A percentile compares a stretch with the other conserved stretches of the same genome.
Evolutionary conservation across 2,888 invertebrate genomes (phyloP).

Genomic region (Fragum whitleyi): DNA sequence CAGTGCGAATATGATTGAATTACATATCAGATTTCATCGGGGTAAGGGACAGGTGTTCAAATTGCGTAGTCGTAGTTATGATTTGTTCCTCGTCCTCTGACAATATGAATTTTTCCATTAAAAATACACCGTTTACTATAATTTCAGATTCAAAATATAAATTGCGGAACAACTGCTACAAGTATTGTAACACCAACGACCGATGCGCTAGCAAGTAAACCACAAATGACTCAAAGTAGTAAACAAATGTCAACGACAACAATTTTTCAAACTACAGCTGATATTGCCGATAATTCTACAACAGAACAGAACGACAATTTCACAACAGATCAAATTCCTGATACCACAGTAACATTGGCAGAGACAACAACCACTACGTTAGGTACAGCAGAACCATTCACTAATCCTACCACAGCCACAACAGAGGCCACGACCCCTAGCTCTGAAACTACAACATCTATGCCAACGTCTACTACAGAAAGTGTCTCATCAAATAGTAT

Average conservation of each 20-base stretch:
- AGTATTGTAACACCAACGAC: neutral
- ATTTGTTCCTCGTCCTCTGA: too few species aligned
- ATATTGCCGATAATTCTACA: neutral
- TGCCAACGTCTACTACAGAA: neutral
- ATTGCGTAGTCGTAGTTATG: too few species aligned
- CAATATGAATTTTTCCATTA: too few species aligned
- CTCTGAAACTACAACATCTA: neutral
- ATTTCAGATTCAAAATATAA: neutral
- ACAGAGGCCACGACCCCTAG: neutral
- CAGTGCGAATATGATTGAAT: too few species aligned
- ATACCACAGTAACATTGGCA: neutral
- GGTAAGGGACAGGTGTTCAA: too few species aligned
- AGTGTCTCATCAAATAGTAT: neutral
- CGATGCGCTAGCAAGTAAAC: neutral
- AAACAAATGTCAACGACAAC: neutral
- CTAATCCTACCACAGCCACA: neutral
- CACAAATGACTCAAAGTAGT: neutral
- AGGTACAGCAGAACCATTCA: neutral
- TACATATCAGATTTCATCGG: too few species aligned
- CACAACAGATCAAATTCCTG: neutral
- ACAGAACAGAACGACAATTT: neutral
- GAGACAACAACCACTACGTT: neutral
- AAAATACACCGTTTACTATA: neutral
- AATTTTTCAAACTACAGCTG: too few species aligned
- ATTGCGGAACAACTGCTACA: neutral